Base-by-base conservation (phyloP, 2,888 invertebrate species). In the Cylindroiulus punctatus region DNA sequence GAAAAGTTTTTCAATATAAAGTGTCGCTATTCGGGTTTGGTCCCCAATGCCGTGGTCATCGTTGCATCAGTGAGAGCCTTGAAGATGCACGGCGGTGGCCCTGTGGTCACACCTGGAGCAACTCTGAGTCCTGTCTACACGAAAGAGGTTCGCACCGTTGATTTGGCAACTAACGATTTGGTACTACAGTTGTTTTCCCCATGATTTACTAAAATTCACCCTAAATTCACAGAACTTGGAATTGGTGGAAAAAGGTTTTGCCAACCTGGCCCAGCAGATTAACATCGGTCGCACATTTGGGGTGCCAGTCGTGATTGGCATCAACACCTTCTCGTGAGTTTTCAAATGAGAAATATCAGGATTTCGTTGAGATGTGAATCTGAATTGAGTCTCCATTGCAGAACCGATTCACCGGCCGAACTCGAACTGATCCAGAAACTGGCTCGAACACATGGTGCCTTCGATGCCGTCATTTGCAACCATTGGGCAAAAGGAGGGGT, bases 1-100 rank as follows among this genome's bases (percentile, higher is more conserved):
- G 98, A 99, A 92, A 99, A 99, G 91, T 98, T 98, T 93, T 96
- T 98, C 92, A 94, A 98, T 91, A 98, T 99, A 87, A 99, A 99
- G 92, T 98, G 98, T 89, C 94, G 98, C 30, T 94, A 95, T 86
- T 97, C 98, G 17, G 96, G 95, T 0, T 94, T 95, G 88, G 90
- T 92, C 22, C 98, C 99, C 8, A 95, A 96, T 92, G 97, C 96
- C 88, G 95, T 97, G 17, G 98, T 99, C 0, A 92, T 99, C 81
- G 99, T 99, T 65, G 94, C 96, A 0, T 98, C 99, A 0, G 93
- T 99, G 30, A 93, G 99, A 88, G 99, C 99, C 26, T 93, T 99
- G 86, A 99, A 99, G 93, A 98, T 99, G 97, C 99, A 99, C 91
- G 99, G 99, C 42, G 99, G 99, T 84, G 99, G 98, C 0, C 97